Conservation (phyloP, 2,113 vertebrate genomes). For the Morone saxatilis region DNA sequence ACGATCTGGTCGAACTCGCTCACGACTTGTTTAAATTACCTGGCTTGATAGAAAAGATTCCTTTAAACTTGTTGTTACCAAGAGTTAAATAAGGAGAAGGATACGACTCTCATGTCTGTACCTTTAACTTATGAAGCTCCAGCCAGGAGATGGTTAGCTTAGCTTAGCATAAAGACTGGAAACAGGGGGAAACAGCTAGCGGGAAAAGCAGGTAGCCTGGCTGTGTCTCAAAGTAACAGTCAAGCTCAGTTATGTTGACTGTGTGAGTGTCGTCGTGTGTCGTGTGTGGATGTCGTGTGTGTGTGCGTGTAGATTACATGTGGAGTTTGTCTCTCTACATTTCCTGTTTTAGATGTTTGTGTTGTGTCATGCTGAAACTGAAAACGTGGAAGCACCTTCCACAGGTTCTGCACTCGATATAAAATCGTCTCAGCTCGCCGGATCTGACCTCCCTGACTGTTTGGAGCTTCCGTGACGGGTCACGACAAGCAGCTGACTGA, state of each 20-base stretch:
- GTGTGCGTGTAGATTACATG: too few relatives aligned
- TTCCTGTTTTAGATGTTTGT: constrained; percentile 15
- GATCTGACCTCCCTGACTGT: constrained; percentile 15
- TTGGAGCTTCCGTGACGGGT: too few relatives aligned
- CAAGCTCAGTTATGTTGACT: neutral
- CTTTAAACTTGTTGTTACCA: neutral
- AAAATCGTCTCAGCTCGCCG: neutral
- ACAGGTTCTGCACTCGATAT: neutral
- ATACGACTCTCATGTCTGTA: too few relatives aligned
- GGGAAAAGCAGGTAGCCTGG: too few relatives aligned
- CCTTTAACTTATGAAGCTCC: neutral
- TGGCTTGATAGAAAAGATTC: too few relatives aligned
- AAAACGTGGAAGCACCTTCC: neutral
- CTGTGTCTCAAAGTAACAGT: neutral
- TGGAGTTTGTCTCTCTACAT: neutral
- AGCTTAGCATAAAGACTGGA: neutral
- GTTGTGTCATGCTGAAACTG: neutral
- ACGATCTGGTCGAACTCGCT: too few relatives aligned
- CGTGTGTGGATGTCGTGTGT: too few relatives aligned
- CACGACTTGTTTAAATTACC: too few relatives aligned
- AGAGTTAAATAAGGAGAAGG: neutral
- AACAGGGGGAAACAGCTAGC: neutral
- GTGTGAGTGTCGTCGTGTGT: too few relatives aligned
- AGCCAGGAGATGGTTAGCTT: neutral
- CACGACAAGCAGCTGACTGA: constrained; percentile 19